Evolutionary conservation across 64 coral and sea anemone species (phyloP).

Genomic region (Pocillopora damicornis): DNA sequence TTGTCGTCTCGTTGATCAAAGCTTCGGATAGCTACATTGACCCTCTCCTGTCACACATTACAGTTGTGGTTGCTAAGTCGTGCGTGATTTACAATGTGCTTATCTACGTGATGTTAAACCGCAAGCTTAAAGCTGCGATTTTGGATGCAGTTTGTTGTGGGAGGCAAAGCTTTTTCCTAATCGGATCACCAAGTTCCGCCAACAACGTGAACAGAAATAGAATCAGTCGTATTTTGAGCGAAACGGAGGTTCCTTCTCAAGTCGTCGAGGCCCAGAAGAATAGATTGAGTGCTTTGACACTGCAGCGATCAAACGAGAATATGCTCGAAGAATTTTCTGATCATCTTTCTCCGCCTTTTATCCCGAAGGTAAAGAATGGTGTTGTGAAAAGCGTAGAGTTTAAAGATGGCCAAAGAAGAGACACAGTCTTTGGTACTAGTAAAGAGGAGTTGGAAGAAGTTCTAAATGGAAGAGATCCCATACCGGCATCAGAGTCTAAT

Average conservation of each 20-base stretch:
- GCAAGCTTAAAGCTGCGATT: slow-evolving; percentile 80
- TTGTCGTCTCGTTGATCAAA: slow-evolving; percentile 54
- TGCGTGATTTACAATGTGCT: slow-evolving; percentile 98
- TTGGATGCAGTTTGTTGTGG: slow-evolving; percentile 74
- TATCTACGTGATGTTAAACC: slow-evolving; percentile 89
- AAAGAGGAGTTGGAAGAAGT: not conserved
- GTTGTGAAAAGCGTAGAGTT: slow-evolving; percentile 25
- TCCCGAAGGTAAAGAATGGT: slow-evolving; percentile 7
- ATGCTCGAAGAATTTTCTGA: not conserved
- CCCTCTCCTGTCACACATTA: slow-evolving; percentile 63
- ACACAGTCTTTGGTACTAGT: not conserved
- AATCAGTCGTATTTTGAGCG: slow-evolving; percentile 64
- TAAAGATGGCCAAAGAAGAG: not conserved
- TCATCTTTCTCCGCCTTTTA: not conserved
- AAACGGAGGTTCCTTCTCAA: slow-evolving; percentile 44
- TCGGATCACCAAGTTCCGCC: slow-evolving; percentile 7
- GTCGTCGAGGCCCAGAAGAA: slow-evolving; percentile 20
- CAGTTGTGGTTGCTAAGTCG: slow-evolving; percentile 83
- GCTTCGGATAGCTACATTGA: slow-evolving; percentile 58
- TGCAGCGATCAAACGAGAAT: slow-evolving; percentile 16
- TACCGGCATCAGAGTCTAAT: not conserved
- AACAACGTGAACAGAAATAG: slow-evolving; percentile 9
- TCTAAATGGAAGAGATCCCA: not conserved
- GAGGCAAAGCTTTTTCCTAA: slow-evolving; percentile 18
- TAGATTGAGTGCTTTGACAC: slow-evolving; percentile 36